A percentile compares a stretch with the other conserved stretches of the same genome.
These are phyloP conservation scores for Trichechus manatus DNA, from an alignment of 2,113 vertebrate species.

Conservation along the genomic window DNA sequence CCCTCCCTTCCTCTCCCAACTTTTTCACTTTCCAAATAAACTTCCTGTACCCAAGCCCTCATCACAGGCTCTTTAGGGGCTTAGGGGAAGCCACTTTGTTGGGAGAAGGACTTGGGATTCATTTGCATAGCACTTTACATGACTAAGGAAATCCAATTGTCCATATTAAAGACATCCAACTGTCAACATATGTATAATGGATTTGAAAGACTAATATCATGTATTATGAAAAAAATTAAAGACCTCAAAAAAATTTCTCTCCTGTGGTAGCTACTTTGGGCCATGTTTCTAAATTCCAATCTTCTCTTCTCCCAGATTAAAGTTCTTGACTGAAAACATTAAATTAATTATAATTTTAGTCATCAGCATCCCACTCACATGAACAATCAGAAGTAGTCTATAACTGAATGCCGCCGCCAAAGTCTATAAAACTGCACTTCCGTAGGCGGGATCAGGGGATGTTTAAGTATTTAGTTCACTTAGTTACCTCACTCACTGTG, in stretches of 20 bases:
- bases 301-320: not conserved
- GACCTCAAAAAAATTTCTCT: not conserved
- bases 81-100: not conserved
- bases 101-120: not conserved
- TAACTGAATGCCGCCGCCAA: not conserved
- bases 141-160: not conserved
- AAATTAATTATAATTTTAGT: not conserved
- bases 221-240: not conserved
- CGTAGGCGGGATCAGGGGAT: not conserved
- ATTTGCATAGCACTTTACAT: not conserved
- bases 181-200: not conserved
- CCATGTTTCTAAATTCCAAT: not conserved
- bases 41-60: not conserved
- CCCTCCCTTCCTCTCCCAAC: not conserved
- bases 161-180: not conserved
- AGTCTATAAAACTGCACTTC: not conserved
- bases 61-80: not conserved
- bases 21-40: not conserved
- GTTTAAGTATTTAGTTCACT: not conserved
- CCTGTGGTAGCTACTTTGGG: not conserved
- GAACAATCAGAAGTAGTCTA: not conserved
- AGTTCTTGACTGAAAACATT: not conserved
- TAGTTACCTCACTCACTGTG: not conserved
- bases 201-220: not conserved
- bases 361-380: not conserved